Evolutionary conservation across 2,113 vertebrate species (phyloP).

Genomic region (Phodopus roborovskii): DNA sequence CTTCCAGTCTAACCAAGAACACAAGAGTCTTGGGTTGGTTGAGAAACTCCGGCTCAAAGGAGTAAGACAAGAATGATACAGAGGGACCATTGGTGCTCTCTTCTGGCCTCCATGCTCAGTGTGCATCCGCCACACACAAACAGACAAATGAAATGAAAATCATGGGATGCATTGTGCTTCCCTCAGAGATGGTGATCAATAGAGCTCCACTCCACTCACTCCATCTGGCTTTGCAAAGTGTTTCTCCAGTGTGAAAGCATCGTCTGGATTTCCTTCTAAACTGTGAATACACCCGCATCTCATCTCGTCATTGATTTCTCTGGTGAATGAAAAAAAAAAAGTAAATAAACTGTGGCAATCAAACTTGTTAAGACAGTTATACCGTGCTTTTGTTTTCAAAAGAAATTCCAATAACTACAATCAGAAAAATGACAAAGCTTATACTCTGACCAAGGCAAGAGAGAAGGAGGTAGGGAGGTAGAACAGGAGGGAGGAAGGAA

Average conservation of each 20-base stretch:
- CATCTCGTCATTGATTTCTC: conserved; percentile 6
- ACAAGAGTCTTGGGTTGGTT: background rate
- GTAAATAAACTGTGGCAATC: conserved; percentile 25
- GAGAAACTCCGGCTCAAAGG: background rate
- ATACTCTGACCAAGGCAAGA: background rate
- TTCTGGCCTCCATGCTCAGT: background rate
- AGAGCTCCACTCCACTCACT: background rate
- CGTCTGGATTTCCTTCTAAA: background rate
- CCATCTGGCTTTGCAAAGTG: background rate
- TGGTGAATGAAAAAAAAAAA: conserved; percentile 14
- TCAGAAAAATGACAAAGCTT: conserved; percentile 29
- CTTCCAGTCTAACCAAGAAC: background rate
- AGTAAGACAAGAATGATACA: background rate
- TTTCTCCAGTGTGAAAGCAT: background rate
- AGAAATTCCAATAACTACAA: background rate
- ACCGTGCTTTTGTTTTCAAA: background rate
- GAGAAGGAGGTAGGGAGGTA: background rate
- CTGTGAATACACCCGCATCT: background rate
- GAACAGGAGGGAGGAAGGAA: too few species aligned
- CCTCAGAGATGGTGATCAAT: background rate
- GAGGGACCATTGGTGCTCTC: background rate
- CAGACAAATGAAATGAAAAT: background rate
- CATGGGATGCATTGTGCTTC: background rate
- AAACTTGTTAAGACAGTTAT: conserved; percentile 28
- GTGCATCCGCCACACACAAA: background rate